Conservation (phyloP, 2,797 vertebrate genomes). For the Sciurus vulgaris region DNA sequence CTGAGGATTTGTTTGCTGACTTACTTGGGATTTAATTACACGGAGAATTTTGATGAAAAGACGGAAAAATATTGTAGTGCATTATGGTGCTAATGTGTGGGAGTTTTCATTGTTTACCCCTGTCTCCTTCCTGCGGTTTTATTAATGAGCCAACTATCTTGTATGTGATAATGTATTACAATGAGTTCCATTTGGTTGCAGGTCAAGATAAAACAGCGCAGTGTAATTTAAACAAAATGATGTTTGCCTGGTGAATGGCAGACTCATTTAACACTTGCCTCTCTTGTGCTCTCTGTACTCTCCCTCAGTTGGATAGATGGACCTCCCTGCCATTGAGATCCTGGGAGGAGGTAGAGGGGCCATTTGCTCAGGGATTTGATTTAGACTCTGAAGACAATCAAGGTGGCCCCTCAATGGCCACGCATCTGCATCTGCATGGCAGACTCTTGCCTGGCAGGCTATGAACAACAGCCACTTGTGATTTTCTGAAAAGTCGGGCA, state of each 20-base stretch:
- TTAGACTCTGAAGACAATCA: conserved; percentile 11
- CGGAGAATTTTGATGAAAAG: conserved; percentile 76
- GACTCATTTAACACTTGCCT: conserved; percentile 77
- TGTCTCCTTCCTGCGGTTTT: conserved; percentile 75
- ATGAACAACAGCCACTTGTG: background rate
- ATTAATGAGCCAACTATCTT: conserved; percentile 84
- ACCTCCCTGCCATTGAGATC: background rate
- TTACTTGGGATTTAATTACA: conserved; percentile 80
- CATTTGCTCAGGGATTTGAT: background rate
- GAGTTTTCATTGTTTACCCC: conserved; percentile 80
- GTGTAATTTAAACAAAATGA: conserved; percentile 81
- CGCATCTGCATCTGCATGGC: background rate
- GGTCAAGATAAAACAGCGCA: conserved; percentile 76
- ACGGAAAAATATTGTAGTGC: conserved; percentile 75
- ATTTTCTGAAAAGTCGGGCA: conserved; percentile 78
- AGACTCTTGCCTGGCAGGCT: conserved; percentile 27
- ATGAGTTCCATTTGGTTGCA: conserved; percentile 82
- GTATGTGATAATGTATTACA: conserved; percentile 81
- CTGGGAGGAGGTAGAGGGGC: background rate
- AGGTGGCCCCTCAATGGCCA: conserved; percentile 49
- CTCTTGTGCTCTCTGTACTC: conserved; percentile 15
- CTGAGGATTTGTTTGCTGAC: conserved; percentile 71
- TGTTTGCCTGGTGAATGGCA: conserved; percentile 79
- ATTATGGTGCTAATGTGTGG: conserved; percentile 66
- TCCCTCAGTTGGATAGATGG: background rate